Percentiles rank a stretch among this genome's conserved stretches.
These are phyloP conservation scores for Aspiorhynchus laticeps DNA, from an alignment of 2,113 vertebrate species.

Conservation along the genomic window DNA sequence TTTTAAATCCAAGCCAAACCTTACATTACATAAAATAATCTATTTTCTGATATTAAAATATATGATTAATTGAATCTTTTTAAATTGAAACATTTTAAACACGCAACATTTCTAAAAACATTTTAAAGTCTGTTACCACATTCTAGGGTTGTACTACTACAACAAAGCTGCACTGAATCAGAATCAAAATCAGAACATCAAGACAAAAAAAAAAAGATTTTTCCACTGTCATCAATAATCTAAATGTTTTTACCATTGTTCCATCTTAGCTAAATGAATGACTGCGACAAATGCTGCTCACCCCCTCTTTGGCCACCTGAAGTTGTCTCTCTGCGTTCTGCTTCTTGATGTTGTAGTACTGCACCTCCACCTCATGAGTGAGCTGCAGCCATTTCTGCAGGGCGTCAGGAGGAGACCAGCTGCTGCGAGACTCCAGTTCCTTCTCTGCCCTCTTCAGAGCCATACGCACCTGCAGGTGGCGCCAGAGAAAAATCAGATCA, in stretches of 20 bases:
- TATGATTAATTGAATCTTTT: not conserved
- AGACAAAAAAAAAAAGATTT: too few species aligned
- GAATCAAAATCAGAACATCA: too few species aligned
- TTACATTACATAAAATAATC: not conserved
- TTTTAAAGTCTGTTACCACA: not conserved
- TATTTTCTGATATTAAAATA: not conserved
- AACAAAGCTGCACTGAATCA: not conserved
- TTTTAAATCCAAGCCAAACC: not conserved
- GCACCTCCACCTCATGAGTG: slow-evolving; percentile 97
- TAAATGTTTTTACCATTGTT: not conserved
- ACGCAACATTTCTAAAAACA: not conserved
- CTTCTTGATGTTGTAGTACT: slow-evolving; percentile 98
- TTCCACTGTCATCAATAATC: not conserved
- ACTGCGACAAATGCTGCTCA: slow-evolving; percentile 64
- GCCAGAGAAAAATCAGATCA: slow-evolving; percentile 17
- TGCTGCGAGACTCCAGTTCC: slow-evolving; percentile 91
- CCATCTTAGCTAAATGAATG: not conserved
- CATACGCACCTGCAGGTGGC: slow-evolving; percentile 86
- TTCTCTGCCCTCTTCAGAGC: slow-evolving; percentile 94
- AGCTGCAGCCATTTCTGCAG: slow-evolving; percentile 98
- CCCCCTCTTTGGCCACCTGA: slow-evolving; percentile 95
- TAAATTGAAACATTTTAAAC: not conserved
- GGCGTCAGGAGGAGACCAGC: slow-evolving; percentile 89
- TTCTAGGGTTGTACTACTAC: not conserved
- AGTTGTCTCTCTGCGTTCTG: slow-evolving; percentile 94